phyloP scores from a whole-genome alignment of 2,113 vertebrate species.

The Baryphthengus martii region DNA sequence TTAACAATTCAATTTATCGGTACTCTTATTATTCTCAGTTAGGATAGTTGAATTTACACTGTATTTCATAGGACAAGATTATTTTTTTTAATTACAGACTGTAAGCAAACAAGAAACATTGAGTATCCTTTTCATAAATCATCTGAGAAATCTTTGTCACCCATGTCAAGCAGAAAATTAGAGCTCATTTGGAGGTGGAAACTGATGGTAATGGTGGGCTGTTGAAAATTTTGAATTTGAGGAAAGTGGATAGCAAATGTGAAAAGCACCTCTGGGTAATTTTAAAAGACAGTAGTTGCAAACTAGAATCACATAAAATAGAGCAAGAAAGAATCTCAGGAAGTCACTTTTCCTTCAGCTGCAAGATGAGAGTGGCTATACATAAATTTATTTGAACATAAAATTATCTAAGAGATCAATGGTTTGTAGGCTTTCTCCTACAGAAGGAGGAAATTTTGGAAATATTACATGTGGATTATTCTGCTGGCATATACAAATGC shows the following conservation, averaged over 20 bases:
- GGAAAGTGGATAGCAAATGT: not conserved
- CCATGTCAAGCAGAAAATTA: not conserved
- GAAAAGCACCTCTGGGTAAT: not conserved
- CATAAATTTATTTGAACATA: not conserved
- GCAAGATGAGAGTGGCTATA: not conserved
- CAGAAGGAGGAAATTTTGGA: not conserved
- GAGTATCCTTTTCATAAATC: too few species aligned
- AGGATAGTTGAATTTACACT: not conserved
- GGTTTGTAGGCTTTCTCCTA: not conserved
- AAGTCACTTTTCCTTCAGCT: not conserved
- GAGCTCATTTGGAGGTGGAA: not conserved
- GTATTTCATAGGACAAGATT: not conserved
- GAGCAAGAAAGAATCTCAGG: not conserved
- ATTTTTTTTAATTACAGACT: not conserved
- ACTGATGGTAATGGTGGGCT: not conserved
- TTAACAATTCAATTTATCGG: not conserved
- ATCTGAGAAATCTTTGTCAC: not conserved
- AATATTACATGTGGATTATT: not conserved
- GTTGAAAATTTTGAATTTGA: not conserved
- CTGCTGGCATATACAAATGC: not conserved
- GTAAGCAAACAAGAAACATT: not conserved
- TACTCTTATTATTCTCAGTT: not conserved
- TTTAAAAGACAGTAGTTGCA: not conserved
- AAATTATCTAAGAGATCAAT: accelerated
- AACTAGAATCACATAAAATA: not conserved